phyloP scores from a whole-genome alignment of 1,140 invertebrate species.

The Polyergus mexicanus region DNA sequence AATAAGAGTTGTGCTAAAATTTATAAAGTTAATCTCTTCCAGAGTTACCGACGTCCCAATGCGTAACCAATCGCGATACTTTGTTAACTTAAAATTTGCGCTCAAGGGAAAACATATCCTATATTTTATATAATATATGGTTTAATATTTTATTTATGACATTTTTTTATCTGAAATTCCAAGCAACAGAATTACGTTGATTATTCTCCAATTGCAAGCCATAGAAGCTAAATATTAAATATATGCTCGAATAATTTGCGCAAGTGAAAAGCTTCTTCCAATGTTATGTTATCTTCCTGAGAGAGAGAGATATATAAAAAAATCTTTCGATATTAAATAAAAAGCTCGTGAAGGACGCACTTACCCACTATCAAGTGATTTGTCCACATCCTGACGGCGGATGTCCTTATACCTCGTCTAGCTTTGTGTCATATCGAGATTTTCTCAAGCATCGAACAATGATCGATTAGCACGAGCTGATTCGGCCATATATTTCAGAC shows the following conservation, averaged over 20 bases:
- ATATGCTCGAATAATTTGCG: not conserved
- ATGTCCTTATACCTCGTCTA: constrained; percentile 52
- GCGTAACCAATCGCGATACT: not conserved
- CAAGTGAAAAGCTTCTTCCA: constrained; percentile 13
- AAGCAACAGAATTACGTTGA: not conserved
- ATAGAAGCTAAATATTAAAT: not conserved
- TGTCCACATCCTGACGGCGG: constrained; percentile 74
- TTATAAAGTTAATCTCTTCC: not conserved
- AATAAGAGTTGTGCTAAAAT: not conserved
- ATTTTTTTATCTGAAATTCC: constrained; percentile 6
- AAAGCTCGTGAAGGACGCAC: constrained; percentile 53
- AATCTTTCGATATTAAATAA: constrained; percentile 24
- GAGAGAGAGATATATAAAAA: constrained; percentile 20
- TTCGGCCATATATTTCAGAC: constrained; percentile 23
- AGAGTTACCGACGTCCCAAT: not conserved
- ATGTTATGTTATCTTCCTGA: constrained; percentile 19
- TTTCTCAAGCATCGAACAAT: constrained; percentile 27
- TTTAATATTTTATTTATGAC: too few species aligned
- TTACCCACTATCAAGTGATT: constrained; percentile 81
- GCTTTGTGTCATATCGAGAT: constrained; percentile 50
- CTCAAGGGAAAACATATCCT: not conserved
- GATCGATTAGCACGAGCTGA: not conserved
- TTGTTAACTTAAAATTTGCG: not conserved
- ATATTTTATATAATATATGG: not conserved
- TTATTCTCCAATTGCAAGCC: not conserved